Conservation (phyloP, 2,797 vertebrate genomes). For the Ibycter americanus region DNA sequence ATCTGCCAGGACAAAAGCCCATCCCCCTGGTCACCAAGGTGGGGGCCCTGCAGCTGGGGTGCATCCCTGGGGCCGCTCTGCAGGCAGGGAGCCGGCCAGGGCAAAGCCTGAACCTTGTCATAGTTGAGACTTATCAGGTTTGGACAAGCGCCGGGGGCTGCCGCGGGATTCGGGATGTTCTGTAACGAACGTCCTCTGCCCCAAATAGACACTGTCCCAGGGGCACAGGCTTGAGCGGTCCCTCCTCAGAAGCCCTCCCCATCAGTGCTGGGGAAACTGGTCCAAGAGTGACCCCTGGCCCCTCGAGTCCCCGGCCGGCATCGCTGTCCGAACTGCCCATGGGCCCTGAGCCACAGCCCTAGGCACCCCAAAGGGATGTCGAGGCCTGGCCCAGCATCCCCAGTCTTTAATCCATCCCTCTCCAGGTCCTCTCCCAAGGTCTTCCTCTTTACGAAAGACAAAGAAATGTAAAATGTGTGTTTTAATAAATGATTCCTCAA, state of each 20-base stretch:
- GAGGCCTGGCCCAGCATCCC: not conserved
- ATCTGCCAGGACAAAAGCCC: not conserved
- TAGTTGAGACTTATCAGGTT: conserved; percentile 59
- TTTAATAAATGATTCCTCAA: conserved; percentile 26
- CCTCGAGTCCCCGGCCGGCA: not conserved
- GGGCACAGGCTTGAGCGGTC: not conserved
- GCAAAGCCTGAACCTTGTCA: conserved; percentile 39
- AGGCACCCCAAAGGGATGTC: not conserved
- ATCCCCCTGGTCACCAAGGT: not conserved
- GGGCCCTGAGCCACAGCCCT: fast-evolving
- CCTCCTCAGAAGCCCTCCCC: not conserved
- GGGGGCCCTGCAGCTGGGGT: not conserved
- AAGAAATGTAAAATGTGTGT: conserved; percentile 31
- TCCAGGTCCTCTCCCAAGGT: not conserved
- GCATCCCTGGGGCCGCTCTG: not conserved
- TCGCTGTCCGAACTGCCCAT: fast-evolving
- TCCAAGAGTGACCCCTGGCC: not conserved
- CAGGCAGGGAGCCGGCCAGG: not conserved
- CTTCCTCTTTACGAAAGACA: conserved; percentile 14
- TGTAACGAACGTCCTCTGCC: conserved; percentile 45
- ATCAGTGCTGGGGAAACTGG: not conserved
- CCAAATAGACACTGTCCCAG: conserved; percentile 23
- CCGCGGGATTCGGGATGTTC: conserved; percentile 40
- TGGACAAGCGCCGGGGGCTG: conserved; percentile 51
- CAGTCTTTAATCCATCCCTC: not conserved